Conservation (phyloP, 2,888 invertebrate genomes). For the Sphecodes monilicornis region DNA sequence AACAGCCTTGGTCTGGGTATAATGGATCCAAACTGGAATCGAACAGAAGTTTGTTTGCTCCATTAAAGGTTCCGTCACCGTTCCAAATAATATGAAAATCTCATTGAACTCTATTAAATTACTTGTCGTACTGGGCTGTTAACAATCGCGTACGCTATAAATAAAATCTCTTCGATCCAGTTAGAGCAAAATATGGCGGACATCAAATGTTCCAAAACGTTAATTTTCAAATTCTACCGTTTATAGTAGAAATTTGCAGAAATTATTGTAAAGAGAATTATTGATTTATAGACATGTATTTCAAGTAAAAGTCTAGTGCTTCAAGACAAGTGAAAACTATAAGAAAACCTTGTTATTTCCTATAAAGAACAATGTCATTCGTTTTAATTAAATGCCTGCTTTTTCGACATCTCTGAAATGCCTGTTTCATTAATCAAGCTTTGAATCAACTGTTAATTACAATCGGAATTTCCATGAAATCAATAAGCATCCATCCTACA, state of each 20-base stretch:
- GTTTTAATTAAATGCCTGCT: not conserved
- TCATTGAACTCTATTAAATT: not conserved
- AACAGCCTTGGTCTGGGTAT: not conserved
- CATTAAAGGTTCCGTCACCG: not conserved
- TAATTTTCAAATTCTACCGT: too few species aligned
- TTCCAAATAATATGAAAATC: not conserved
- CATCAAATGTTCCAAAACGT: too few species aligned
- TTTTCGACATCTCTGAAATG: not conserved
- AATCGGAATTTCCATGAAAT: constrained; percentile 35
- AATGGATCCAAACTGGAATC: not conserved
- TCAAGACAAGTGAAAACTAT: not conserved
- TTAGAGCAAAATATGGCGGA: not conserved
- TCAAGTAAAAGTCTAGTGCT: not conserved
- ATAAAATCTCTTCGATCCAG: not conserved
- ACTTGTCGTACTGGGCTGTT: not conserved
- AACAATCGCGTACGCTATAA: not conserved
- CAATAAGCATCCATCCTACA: constrained; percentile 13
- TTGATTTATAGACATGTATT: not conserved
- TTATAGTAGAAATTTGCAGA: not conserved
- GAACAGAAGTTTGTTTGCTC: not conserved
- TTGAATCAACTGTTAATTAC: constrained; percentile 20
- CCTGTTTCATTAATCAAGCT: constrained; percentile 25
- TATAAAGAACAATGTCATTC: not conserved
- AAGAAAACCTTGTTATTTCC: not conserved
- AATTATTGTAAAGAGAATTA: too few species aligned